Evolutionary conservation across 1,140 invertebrate genomes (phyloP), one percentile per base, ranked within the genome.

Genomic region (Drosophila serrata): DNA sequence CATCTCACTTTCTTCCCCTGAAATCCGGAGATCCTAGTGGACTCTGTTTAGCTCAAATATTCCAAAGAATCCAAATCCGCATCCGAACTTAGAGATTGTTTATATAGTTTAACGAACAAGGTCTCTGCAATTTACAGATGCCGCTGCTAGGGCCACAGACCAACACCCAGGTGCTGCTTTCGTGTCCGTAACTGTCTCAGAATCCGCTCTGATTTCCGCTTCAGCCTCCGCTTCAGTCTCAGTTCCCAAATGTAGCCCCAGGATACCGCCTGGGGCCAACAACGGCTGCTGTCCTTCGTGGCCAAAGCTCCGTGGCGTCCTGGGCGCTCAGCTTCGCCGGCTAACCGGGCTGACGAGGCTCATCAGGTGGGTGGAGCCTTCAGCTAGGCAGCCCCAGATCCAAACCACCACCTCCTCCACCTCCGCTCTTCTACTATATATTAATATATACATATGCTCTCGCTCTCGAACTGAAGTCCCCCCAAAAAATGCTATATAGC

Each of bases 301-400:
- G 67, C 77, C 72, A 9, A 77, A 60, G 62, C 61, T 84, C 72
- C 74, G 64, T 43, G 78, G 51, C 51, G 13, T 64, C 62, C 70
- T 65, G 75, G 75, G 79, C 67, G 63, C 62, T 46, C 60, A 53
- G 45, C 60, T 81, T 45, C 86, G 85, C 69, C 82, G 88, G 56
- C 53, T 88, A 45, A 79, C 60, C 37, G 75, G 82, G 53, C 58
- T 86, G 45, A 75, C 63, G 29, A 75, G 74, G 77, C 78, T 79
- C 61, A 90, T 88, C 85, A 88, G 85, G 85, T 88, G 81, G 84
- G 84, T 88, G 75, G 58, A 59, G 78, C 57, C 72, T 22, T 57
- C 51, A 49, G 60, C 73, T 73, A 62, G 48, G 48, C 45, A 29
- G 24, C 51, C 69, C 29, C 35, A 13, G 2, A 51, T 27, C 19